Conservation (phyloP, 1,140 invertebrate species). For the Adelges cooleyi region DNA sequence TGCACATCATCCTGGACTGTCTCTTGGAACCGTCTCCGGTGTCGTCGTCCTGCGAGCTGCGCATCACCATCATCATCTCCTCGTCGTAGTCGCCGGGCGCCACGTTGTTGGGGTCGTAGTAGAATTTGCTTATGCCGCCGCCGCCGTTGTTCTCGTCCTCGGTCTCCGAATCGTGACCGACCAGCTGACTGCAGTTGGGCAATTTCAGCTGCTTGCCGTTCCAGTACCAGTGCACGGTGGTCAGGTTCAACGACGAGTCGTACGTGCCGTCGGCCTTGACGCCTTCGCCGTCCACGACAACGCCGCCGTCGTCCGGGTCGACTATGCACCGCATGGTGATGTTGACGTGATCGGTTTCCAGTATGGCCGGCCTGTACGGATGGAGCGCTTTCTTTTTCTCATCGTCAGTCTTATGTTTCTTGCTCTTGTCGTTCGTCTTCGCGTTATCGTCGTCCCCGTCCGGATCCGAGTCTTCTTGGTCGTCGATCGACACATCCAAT, state of each 20-base stretch:
- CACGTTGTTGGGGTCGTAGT: not conserved
- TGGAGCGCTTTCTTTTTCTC: not conserved
- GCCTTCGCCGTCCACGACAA: not conserved
- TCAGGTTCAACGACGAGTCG: slow-evolving; percentile 37
- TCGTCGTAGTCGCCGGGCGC: not conserved
- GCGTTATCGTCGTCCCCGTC: not conserved
- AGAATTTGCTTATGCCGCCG: not conserved
- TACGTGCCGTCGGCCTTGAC: slow-evolving; percentile 50
- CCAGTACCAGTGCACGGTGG: slow-evolving; percentile 58
- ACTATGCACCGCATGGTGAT: slow-evolving; percentile 73
- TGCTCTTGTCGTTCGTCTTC: not conserved
- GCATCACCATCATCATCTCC: not conserved
- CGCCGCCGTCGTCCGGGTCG: slow-evolving; percentile 38
- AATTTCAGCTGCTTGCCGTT: slow-evolving; percentile 73
- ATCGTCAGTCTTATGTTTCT: not conserved
- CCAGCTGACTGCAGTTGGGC: slow-evolving; percentile 52
- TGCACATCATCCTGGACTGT: slow-evolving; percentile 1
- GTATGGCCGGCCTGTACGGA: slow-evolving; percentile 45
- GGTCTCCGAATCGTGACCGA: not conserved
- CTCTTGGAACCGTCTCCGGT: not conserved
- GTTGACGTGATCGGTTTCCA: slow-evolving; percentile 63
- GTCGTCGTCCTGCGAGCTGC: not conserved
- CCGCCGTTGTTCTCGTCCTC: not conserved
- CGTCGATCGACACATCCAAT: not conserved
- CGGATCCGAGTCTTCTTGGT: too few species aligned